phyloP scores from a whole-genome alignment of 2,888 invertebrate species.

The Melanotus villosus region DNA sequence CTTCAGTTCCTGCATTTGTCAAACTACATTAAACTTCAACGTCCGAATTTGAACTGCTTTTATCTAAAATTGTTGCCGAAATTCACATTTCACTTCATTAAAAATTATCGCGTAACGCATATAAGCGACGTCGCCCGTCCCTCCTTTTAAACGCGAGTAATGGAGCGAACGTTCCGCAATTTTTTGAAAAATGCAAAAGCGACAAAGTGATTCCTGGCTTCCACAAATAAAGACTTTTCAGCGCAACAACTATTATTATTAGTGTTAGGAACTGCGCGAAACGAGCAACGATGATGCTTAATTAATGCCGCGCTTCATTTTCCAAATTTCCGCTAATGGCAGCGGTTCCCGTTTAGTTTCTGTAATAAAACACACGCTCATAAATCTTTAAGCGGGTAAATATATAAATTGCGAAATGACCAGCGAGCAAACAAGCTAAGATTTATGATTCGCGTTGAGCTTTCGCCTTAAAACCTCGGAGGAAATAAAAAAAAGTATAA shows the following conservation, averaged over 20 bases:
- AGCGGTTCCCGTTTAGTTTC: conserved; percentile 33
- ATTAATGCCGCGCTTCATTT: conserved; percentile 26
- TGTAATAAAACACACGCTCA: conserved; percentile 42
- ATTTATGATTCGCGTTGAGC: conserved; percentile 54
- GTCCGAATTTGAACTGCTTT: conserved; percentile 46
- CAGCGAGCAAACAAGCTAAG: conserved; percentile 60
- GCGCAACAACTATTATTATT: conserved; percentile 8
- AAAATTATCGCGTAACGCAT: conserved; percentile 40
- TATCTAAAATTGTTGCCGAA: conserved; percentile 45
- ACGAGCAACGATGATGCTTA: conserved; percentile 26
- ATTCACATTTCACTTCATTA: conserved; percentile 46
- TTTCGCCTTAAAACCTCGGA: conserved; percentile 38
- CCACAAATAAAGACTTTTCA: conserved; percentile 24
- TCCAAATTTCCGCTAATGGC: conserved; percentile 41
- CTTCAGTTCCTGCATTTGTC: conserved; percentile 46
- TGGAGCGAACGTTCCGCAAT: conserved; percentile 22
- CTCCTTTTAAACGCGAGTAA: conserved; percentile 25
- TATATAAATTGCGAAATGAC: conserved; percentile 64
- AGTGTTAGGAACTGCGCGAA: conserved; percentile 10
- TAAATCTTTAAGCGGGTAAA: conserved; percentile 58
- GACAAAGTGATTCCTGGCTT: conserved; percentile 28
- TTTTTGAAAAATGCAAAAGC: conserved; percentile 21
- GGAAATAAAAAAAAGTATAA: conserved; percentile 50
- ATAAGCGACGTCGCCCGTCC: too few species aligned
- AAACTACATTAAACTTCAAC: conserved; percentile 46